Percentiles rank a stretch among this genome's conserved stretches.
phyloP scores from a whole-genome alignment of 2,113 vertebrate genomes.

The Phaethornis superciliosus region DNA sequence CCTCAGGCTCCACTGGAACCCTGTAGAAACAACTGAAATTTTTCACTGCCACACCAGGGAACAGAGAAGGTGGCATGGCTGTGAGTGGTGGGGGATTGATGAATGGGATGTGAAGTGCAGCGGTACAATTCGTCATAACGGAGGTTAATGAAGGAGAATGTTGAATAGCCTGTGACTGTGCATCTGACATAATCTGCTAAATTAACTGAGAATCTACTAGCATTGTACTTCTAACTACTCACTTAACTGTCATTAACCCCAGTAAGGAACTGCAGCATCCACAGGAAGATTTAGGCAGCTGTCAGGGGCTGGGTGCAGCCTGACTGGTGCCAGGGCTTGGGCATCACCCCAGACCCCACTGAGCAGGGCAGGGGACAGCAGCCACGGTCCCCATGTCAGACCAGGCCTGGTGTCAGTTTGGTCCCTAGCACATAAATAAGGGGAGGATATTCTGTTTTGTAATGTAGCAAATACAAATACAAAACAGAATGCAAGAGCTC shows the following conservation, averaged over 20 bases:
- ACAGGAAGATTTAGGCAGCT: accelerated
- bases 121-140: background rate
- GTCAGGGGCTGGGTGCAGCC: accelerated
- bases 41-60: background rate
- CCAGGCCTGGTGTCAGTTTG: background rate
- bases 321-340: accelerated
- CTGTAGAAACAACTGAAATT: background rate
- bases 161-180: constrained; percentile 10
- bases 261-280: accelerated
- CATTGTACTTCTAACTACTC: background rate
- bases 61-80: background rate
- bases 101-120: background rate
- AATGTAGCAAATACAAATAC: no score
- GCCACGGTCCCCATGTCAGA: accelerated
- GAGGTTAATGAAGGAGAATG: constrained; percentile 12
- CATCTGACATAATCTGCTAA: constrained; percentile 2
- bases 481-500: background rate
- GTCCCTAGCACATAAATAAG: background rate
- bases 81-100: background rate
- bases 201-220: background rate
- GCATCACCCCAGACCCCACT: background rate
- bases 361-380: accelerated
- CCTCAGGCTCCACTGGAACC: accelerated
- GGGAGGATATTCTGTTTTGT: no score
- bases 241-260: background rate